phyloP scores from a whole-genome alignment of 2,888 invertebrate species.

The Sinotaia quadrata region DNA sequence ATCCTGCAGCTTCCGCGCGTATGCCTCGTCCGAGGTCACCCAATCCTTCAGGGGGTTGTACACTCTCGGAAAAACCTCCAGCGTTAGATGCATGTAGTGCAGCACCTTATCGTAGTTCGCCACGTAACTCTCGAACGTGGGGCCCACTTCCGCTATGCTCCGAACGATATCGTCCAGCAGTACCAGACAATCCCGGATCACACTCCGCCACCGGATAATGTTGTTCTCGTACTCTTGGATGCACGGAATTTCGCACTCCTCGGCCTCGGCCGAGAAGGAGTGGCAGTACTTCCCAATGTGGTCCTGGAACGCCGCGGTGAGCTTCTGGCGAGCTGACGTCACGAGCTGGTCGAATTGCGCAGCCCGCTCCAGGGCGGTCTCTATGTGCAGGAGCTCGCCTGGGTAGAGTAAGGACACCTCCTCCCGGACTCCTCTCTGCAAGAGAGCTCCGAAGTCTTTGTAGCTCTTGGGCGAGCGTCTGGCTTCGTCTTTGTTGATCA shows the following conservation, averaged over 20 bases:
- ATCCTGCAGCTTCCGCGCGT: slow-evolving; percentile 53
- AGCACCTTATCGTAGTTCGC: slow-evolving; percentile 51
- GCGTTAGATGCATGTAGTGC: slow-evolving; percentile 50
- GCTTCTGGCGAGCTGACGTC: slow-evolving; percentile 4
- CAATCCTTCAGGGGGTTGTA: slow-evolving; percentile 58
- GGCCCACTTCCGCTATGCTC: slow-evolving; percentile 28
- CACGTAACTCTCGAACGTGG: slow-evolving; percentile 47
- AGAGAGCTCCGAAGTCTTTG: slow-evolving; percentile 29
- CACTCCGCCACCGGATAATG: slow-evolving; percentile 52
- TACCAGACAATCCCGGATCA: slow-evolving; percentile 36
- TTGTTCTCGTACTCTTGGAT: slow-evolving; percentile 59
- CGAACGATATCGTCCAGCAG: slow-evolving; percentile 31
- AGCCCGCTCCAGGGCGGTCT: slow-evolving; percentile 19
- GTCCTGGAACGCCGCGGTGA: slow-evolving; percentile 31
- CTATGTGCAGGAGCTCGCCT: slow-evolving; percentile 18
- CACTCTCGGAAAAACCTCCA: slow-evolving; percentile 44
- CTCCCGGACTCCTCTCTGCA: slow-evolving; percentile 22
- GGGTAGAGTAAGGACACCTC: slow-evolving; percentile 17
- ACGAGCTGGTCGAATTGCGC: slow-evolving; percentile 29
- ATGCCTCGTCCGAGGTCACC: slow-evolving; percentile 62
- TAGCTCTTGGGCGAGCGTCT: slow-evolving; percentile 27
- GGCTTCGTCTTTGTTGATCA: slow-evolving; percentile 31
- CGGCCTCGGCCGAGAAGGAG: slow-evolving; percentile 56
- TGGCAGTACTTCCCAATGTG: slow-evolving; percentile 52
- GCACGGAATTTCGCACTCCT: slow-evolving; percentile 44